Evolutionary conservation across 2,797 vertebrate species (phyloP), one percentile per base, ranked within the genome.

Genomic region (Cynopterus sphinx): DNA sequence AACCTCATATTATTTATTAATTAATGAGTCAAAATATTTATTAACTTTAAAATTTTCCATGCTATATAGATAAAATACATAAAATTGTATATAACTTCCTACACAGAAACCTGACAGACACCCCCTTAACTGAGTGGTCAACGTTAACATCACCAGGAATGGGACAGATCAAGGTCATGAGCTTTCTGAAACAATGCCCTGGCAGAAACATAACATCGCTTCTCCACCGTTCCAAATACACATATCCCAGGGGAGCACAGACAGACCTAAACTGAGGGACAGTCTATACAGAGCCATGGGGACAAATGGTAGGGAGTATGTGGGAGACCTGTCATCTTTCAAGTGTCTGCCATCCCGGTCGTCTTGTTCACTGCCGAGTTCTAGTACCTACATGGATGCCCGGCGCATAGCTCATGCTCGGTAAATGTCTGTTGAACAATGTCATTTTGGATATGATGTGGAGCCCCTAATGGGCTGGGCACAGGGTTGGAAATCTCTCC

Each of bases 221-320:
- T 75, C 41, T 43, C 78, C 26, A 21, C 77, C n/a, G 71, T 11
- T 41, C 24, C 15, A 36, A 46, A 59, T 0, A 28, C 46, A 41
- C 19, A 11, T 3, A 12, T 22, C 55, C 9, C 3, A 0, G 5
- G 43, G 43, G 36, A 55, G n/a, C 0, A 0, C 15, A 55, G 39
- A 36, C 53, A 51, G 17, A 22, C 21, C 11, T 33, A 55, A 31
- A 26, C 1, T 0, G 10, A 53, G 21, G 55, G 49, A 36, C 9
- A 31, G 41, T 39, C 59, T 33, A 2, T 7, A 36, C 39, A 9
- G n/a, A 39, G 53, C 53, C n/a, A 0, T 2, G 9, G 26, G 24
- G 51, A 26, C 28, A 2, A 51, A 74, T 13, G 78, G 91, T 21
- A 8, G 11, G 46, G 26, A 3, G 0, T 26, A 6, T 1, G 1